Percentiles rank a stretch among this genome's conserved stretches.
These are phyloP conservation scores for Drosophila bipectinata DNA, from an alignment of 1,140 invertebrate species.

Conservation along the genomic window DNA sequence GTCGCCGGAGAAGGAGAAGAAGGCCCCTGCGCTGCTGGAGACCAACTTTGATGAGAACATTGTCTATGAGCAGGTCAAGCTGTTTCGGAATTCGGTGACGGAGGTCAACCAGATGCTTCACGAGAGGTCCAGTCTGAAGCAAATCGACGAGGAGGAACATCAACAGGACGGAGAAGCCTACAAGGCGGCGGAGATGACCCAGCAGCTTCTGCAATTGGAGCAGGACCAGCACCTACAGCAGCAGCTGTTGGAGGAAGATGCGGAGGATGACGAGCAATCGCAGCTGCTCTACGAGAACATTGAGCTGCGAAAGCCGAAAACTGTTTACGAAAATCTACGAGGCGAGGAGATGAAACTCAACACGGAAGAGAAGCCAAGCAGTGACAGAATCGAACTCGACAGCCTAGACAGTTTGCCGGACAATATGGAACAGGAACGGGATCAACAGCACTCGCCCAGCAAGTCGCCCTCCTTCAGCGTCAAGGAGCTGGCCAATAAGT, in stretches of 20 bases:
- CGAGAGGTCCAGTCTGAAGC: constrained; percentile 65
- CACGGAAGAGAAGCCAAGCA: constrained; percentile 30
- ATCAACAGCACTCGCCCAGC: constrained; percentile 23
- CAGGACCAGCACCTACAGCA: constrained; percentile 24
- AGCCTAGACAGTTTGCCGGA: constrained; percentile 80
- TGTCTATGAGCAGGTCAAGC: constrained; percentile 91
- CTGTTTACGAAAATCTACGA: constrained; percentile 85
- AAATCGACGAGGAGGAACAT: constrained; percentile 70
- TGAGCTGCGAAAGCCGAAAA: constrained; percentile 83
- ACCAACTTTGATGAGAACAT: constrained; percentile 84
- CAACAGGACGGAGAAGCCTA: constrained; percentile 67
- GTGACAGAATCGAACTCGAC: constrained; percentile 73
- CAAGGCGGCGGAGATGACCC: constrained; percentile 67
- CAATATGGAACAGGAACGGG: constrained; percentile 46
- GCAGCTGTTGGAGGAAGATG: constrained; percentile 11
- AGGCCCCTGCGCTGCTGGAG: constrained; percentile 62
- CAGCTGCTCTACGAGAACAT: constrained; percentile 81
- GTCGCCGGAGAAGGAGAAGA: constrained; percentile 72
- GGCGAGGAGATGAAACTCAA: constrained; percentile 79
- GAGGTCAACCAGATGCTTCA: constrained; percentile 88
- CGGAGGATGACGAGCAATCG: constrained; percentile 24
- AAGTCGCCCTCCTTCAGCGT: constrained; percentile 84
- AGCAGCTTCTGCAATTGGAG: constrained; percentile 66
- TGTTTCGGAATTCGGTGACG: constrained; percentile 89
- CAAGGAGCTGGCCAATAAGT: constrained; percentile 86